Evolutionary conservation across 1,140 invertebrate genomes (phyloP).

Genomic region (Planococcus citri): DNA sequence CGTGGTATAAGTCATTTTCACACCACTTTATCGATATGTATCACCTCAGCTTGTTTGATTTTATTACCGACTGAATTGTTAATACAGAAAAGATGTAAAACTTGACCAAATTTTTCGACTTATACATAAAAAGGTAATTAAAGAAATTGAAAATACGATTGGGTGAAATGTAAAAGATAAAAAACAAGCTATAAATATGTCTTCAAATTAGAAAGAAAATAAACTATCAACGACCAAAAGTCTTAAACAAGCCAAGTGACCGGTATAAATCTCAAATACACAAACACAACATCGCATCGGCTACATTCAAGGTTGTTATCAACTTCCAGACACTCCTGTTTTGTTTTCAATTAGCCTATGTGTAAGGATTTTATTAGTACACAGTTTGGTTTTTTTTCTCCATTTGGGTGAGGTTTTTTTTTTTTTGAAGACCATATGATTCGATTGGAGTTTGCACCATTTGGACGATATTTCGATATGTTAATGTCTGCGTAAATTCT

Average conservation of each 20-base stretch:
- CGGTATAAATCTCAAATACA: neutral
- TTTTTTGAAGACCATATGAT: too few species aligned
- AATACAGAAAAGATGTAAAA: neutral
- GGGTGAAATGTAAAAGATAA: constrained; percentile 3
- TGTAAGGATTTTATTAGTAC: neutral
- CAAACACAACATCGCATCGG: neutral
- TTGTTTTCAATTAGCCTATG: constrained; percentile 3
- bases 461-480: too few species aligned
- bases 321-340: neutral
- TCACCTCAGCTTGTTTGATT: neutral
- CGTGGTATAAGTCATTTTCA: neutral
- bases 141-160: neutral
- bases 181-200: constrained; percentile 4
- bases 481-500: too few species aligned
- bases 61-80: constrained; percentile 1
- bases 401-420: too few species aligned
- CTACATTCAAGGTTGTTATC: neutral
- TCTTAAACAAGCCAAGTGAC: neutral
- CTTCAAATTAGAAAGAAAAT: neutral
- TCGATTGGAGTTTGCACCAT: too few species aligned
- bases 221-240: neutral
- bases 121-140: constrained; percentile 8
- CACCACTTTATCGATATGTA: neutral
- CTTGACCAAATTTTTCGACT: neutral
- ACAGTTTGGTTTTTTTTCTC: neutral